phyloP scores from a whole-genome alignment of 1,140 invertebrate species.

The Drosophila sechellia region DNA sequence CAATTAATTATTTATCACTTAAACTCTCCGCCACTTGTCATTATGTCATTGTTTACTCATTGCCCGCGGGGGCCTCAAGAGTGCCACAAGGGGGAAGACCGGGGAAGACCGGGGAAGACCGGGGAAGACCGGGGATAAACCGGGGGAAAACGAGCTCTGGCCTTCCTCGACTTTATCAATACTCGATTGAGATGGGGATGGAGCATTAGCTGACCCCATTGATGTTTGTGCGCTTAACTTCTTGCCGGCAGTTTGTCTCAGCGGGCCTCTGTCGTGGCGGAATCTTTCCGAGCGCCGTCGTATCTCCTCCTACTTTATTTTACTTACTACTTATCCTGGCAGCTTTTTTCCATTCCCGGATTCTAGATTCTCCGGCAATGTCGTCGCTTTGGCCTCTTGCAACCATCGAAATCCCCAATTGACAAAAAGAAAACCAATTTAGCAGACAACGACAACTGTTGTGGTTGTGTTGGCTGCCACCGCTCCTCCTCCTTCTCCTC shows the following conservation, averaged over 20 bases:
- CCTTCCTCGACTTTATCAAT: slow-evolving; percentile 79
- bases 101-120: neutral
- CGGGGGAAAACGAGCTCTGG: slow-evolving; percentile 40
- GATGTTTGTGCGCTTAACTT: slow-evolving; percentile 77
- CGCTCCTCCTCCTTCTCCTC: no score
- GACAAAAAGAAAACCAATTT: slow-evolving; percentile 85
- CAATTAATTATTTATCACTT: slow-evolving; percentile 85
- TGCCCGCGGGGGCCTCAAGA: slow-evolving; percentile 53
- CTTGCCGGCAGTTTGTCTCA: slow-evolving; percentile 74
- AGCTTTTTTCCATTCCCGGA: slow-evolving; percentile 17
- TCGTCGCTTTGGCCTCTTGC: slow-evolving; percentile 73
- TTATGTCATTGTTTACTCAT: slow-evolving; percentile 84
- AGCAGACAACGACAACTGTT: slow-evolving; percentile 80
- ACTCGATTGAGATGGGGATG: slow-evolving; percentile 76
- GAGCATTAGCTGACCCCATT: slow-evolving; percentile 78
- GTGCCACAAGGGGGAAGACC: neutral
- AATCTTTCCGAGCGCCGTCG: slow-evolving; percentile 24
- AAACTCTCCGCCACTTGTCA: slow-evolving; percentile 84
- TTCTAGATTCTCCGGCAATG: slow-evolving; percentile 23
- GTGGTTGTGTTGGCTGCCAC: slow-evolving; percentile 22
- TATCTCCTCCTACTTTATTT: slow-evolving; percentile 70
- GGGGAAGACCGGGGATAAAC: neutral
- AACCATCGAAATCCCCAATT: slow-evolving; percentile 84
- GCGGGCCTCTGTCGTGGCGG: slow-evolving; percentile 55
- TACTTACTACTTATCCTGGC: slow-evolving; percentile 79